Evolutionary conservation across 2,888 invertebrate genomes (phyloP), one percentile per base, ranked within the genome.

Genomic region (Campaea margaritaria): DNA sequence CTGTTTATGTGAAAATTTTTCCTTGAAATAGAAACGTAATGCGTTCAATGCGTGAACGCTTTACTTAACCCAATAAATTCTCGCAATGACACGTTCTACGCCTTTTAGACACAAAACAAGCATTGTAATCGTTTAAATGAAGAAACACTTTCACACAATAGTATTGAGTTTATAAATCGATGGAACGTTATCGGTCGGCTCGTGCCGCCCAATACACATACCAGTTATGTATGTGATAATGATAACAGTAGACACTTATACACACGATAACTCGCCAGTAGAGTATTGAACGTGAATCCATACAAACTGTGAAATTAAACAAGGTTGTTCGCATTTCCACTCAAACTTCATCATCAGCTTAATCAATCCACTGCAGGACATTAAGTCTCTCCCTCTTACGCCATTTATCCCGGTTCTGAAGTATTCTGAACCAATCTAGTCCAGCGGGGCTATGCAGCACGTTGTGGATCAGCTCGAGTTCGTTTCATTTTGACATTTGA

Each of bases 281-380:
- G 39, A 7, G 36, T 38, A n/a, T n/a, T n/a, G n/a, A n/a, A n/a
- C n/a, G n/a, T 67, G 67, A 54, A 65, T 66, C 64, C 59, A 53
- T 57, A 64, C 51, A 50, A 51, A 41, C 39, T 27, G 69, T 65
- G 70, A 73, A 75, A 71, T 67, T 70, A 38, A 58, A 51, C 75
- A 76, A 78, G 76, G 78, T 38, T 72, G 67, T 67, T 68, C 16
- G 59, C 57, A 59, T 73, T 72, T 73, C n/a, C n/a, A n/a, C n/a
- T n/a, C n/a, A n/a, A n/a, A n/a, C n/a, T n/a, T n/a, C n/a, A n/a
- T n/a, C n/a, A n/a, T n/a, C n/a, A n/a, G n/a, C n/a, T n/a, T n/a
- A n/a, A n/a, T n/a, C n/a, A n/a, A n/a, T n/a, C n/a, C n/a, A n/a
- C n/a, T n/a, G n/a, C n/a, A n/a, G n/a, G n/a, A n/a, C n/a, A n/a